Evolutionary conservation across 2,113 vertebrate genomes (phyloP).

Genomic region (Strix aluco): DNA sequence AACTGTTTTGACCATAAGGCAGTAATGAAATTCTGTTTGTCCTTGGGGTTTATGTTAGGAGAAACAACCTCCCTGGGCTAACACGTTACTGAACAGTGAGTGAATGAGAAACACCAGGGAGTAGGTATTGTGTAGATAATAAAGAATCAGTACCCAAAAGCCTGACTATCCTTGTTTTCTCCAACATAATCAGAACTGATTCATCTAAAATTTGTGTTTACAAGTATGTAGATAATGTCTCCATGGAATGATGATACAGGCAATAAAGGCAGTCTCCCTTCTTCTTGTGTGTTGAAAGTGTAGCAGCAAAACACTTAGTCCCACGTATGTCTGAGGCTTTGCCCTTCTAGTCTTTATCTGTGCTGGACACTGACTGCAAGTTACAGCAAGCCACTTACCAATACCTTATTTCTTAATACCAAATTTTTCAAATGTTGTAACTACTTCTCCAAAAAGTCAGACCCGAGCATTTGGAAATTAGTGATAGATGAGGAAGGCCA

Average conservation of each 20-base stretch:
- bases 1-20: background rate
- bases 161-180: background rate
- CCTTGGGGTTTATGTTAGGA: background rate
- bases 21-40: background rate
- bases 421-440: background rate
- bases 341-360: background rate
- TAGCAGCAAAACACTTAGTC: background rate
- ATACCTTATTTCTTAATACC: background rate
- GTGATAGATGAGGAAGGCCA: background rate
- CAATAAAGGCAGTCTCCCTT: background rate
- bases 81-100: background rate
- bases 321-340: background rate
- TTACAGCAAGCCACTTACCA: background rate
- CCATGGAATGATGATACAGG: background rate
- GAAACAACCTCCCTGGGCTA: background rate
- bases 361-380: background rate
- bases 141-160: background rate
- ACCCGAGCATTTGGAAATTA: background rate
- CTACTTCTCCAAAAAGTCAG: background rate
- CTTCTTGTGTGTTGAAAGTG: background rate
- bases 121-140: background rate
- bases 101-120: rapidly evolving
- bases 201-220: background rate
- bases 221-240: background rate
- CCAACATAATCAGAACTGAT: background rate